Conservation (phyloP, 1,140 invertebrate genomes). For the Meloidogyne exigua region DNA sequence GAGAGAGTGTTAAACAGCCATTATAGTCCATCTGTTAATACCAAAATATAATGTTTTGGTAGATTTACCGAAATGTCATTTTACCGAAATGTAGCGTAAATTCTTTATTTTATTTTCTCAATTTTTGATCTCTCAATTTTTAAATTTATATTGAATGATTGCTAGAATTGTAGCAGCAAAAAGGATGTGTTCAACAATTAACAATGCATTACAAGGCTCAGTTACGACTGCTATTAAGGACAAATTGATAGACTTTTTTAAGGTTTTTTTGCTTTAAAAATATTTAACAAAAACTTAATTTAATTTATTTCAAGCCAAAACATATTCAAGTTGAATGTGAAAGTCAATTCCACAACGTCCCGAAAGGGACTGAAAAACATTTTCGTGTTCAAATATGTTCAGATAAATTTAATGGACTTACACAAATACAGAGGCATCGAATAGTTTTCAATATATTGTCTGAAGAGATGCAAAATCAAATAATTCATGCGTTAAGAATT, state of each 20-base stretch:
- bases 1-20: background rate
- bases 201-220: background rate
- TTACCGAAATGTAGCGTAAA: background rate
- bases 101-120: background rate
- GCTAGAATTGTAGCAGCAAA: background rate
- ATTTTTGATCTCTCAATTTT: background rate
- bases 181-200: background rate
- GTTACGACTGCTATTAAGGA: background rate
- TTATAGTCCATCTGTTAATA: too few relatives aligned
- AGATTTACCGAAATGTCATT: too few relatives aligned
- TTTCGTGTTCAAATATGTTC: conserved; percentile 52
- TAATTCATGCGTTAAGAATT: conserved; percentile 44
- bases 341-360: conserved; percentile 41
- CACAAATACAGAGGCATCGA: conserved; percentile 43
- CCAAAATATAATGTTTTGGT: too few relatives aligned
- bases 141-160: background rate
- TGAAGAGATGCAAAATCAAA: conserved; percentile 32
- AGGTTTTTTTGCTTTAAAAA: background rate
- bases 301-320: conserved; percentile 30
- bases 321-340: conserved; percentile 53
- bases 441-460: conserved; percentile 48
- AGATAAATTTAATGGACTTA: conserved; percentile 47
- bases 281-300: background rate
- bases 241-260: conserved; percentile 15
- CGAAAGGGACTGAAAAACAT: conserved; percentile 42